Conservation (phyloP, 2,113 vertebrate species). For the Stercorarius parasiticus region DNA sequence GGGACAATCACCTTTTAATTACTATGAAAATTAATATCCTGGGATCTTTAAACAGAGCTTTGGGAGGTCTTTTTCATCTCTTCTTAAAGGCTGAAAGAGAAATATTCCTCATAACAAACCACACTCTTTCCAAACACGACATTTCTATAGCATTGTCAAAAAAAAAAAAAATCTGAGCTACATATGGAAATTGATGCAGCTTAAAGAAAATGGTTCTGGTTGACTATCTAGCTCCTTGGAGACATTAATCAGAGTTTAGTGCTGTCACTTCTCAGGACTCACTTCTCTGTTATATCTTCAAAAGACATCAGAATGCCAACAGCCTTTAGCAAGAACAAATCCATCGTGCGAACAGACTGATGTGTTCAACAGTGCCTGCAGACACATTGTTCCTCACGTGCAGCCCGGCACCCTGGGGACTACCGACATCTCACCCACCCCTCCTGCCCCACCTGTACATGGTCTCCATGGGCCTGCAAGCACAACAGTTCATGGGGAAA, state of each 20-base stretch:
- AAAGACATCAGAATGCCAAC: background rate
- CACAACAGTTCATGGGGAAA: background rate
- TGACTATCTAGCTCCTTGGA: conserved; percentile 21
- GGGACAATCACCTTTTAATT: background rate
- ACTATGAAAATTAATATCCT: background rate
- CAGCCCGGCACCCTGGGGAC: background rate
- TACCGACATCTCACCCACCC: background rate
- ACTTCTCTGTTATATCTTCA: background rate
- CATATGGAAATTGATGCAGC: conserved; percentile 4
- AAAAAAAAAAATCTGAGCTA: background rate
- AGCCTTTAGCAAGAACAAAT: background rate
- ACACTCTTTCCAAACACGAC: background rate
- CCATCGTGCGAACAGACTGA: background rate
- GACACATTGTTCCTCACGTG: background rate
- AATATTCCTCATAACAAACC: background rate
- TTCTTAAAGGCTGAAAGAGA: background rate
- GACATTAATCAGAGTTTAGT: conserved; percentile 31
- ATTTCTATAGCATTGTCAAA: background rate
- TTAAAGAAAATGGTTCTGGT: background rate
- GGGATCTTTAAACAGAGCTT: background rate
- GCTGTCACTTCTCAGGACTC: conserved; percentile 24
- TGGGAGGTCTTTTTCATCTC: background rate
- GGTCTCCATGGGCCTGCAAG: background rate
- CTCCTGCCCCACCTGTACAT: background rate
- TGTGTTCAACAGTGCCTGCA: background rate